phyloP scores from a whole-genome alignment of 2,888 invertebrate genomes.

The Megalurothrips usitatus region DNA sequence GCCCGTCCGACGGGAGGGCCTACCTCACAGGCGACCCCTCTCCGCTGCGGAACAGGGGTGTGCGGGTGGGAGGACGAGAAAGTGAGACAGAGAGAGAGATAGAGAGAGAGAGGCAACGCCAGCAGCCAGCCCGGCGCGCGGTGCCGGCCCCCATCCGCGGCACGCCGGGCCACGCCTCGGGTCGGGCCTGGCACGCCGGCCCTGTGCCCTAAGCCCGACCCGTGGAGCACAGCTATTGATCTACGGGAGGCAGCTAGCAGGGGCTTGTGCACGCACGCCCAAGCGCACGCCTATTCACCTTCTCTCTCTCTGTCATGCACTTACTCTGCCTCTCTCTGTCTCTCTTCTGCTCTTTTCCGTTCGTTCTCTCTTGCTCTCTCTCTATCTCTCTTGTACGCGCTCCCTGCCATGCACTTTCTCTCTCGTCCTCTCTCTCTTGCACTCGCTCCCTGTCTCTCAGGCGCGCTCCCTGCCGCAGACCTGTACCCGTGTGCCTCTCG shows the following conservation, averaged over 20 bases:
- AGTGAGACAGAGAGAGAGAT: slow-evolving; percentile 30
- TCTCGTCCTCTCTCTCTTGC: background rate
- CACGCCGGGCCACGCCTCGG: background rate
- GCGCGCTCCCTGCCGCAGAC: too few relatives aligned
- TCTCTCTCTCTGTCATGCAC: background rate
- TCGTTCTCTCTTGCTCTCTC: background rate
- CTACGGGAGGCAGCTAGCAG: slow-evolving; percentile 13
- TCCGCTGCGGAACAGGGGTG: background rate
- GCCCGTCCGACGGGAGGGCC: background rate
- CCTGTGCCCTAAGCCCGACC: background rate
- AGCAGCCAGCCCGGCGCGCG: background rate
- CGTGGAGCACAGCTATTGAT: slow-evolving; percentile 27
- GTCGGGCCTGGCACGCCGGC: too few relatives aligned
- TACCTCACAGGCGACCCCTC: background rate
- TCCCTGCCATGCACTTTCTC: background rate
- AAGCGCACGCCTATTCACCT: background rate
- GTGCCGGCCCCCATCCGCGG: slow-evolving; percentile 3
- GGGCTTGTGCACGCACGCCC: slow-evolving; percentile 21
- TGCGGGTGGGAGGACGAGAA: slow-evolving; percentile 29
- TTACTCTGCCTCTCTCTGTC: background rate
- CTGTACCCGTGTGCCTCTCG: too few relatives aligned
- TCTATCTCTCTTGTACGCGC: background rate
- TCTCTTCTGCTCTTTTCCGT: background rate
- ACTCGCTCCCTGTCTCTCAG: background rate
- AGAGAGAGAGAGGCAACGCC: slow-evolving; percentile 8